Base-by-base conservation (phyloP, 2,888 invertebrate genomes). In the Caenorhabditis plicata region DNA sequence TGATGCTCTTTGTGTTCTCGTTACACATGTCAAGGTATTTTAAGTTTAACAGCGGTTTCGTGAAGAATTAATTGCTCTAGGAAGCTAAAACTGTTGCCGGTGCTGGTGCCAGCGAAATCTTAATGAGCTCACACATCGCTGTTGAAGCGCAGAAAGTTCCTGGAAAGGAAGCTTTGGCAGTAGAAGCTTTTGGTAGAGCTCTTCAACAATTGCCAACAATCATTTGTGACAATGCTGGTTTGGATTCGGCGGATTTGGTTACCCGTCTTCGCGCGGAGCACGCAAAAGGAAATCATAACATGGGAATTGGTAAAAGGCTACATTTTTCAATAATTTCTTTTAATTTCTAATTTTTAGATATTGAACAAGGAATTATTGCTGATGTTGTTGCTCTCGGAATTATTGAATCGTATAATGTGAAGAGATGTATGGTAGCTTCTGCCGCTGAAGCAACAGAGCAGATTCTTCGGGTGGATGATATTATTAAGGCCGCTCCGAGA, bases 221-320 rank as follows among this genome's bases (percentile, higher is more conserved):
- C 50, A 95, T 99, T 66, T 93, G 95, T 31, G 98, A 99, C 83
- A 99, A 99, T 84, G 98, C 92, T 54, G 98, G 98, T 55, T 94
- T 90, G 82, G 98, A 99, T 85, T 93, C 94, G 38, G 91, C 95
- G 0, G 92, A 95, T 77, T 86, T 95, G 62, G 86, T 98, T 50
- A 89, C 92, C n/a, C 88, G 92, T 74, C 86, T 99, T 58, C 85
- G 93, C 66, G 95, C 98, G 8, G 87, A 88, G 8, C 96, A 99
- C 82, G 89, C 90, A 32, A 87, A 88, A 74, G 91, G 90, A 44
- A 87, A 89, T 58, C 83, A 82, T 67, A 88, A 89, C 2, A 86
- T 86, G 83, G 93, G 93, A 43, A 85, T 93, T 13, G 87, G 90
- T 90, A 79, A 84, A 15, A 3, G 7, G 3, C 19, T 17, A 25